A percentile compares a stretch with the other conserved stretches of the same genome.
phyloP scores from a whole-genome alignment of 2,113 vertebrate species.

The Herpetotheres cachinnans region DNA sequence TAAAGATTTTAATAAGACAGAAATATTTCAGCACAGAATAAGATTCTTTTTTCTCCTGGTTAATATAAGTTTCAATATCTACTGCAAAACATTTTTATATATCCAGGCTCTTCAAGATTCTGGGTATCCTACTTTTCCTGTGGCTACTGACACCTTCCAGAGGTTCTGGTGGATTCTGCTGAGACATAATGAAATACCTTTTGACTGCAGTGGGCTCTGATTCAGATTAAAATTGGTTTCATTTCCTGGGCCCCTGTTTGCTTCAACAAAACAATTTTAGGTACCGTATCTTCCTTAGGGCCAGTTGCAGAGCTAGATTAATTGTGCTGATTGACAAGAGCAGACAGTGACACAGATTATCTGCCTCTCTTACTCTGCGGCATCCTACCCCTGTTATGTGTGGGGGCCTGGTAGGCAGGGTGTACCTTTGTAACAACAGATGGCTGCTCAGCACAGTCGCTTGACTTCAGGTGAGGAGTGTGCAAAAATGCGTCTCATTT shows the following conservation, averaged over 20 bases:
- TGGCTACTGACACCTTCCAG: background rate
- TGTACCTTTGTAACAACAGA: background rate
- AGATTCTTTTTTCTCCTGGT: background rate
- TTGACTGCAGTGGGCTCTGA: background rate
- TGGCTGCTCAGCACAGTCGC: background rate
- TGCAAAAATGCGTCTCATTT: background rate
- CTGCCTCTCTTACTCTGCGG: background rate
- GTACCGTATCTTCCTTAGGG: background rate
- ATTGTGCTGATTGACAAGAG: background rate
- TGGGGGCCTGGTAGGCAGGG: background rate
- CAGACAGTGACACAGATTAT: background rate
- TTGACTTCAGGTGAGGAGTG: background rate
- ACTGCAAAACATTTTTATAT: background rate
- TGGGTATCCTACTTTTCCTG: background rate
- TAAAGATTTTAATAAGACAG: conserved; percentile 18
- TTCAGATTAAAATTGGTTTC: background rate
- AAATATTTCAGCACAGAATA: conserved; percentile 14
- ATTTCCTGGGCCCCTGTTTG: background rate
- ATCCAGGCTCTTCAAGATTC: background rate
- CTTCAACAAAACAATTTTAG: background rate
- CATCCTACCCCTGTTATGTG: background rate
- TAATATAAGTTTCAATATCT: background rate
- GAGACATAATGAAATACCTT: background rate
- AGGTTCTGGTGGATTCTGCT: background rate
- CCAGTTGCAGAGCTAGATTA: background rate